Evolutionary conservation across 2,888 invertebrate genomes (phyloP).

Genomic region (Timema cristinae): DNA sequence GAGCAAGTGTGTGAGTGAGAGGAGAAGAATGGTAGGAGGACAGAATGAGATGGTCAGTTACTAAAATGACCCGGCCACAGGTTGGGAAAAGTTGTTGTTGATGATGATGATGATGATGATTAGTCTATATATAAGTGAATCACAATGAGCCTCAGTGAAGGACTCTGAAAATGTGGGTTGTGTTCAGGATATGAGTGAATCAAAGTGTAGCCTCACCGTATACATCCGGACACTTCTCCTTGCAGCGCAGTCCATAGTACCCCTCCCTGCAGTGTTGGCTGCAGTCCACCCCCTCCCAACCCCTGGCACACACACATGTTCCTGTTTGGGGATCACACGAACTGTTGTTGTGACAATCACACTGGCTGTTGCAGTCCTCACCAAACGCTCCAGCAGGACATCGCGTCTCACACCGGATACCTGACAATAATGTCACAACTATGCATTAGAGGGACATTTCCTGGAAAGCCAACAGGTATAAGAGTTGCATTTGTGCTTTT

Average conservation of each 20-base stretch:
- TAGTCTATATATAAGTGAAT: too few species aligned
- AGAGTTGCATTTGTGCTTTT: constrained; percentile 21
- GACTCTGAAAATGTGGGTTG: too few species aligned
- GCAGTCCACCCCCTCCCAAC: constrained; percentile 75
- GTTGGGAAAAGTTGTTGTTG: too few species aligned
- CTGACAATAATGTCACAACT: constrained; percentile 45
- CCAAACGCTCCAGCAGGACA: constrained; percentile 81
- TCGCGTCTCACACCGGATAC: constrained; percentile 75
- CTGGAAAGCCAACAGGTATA: background rate
- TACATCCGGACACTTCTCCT: constrained; percentile 65
- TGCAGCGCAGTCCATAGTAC: constrained; percentile 76
- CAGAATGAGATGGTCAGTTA: too few species aligned
- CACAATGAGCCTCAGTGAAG: too few species aligned
- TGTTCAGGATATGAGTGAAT: too few species aligned
- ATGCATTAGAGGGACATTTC: constrained; percentile 2
- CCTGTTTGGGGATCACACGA: constrained; percentile 77
- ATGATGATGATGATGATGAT: too few species aligned
- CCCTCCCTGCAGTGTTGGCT: constrained; percentile 69
- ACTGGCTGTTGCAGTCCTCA: constrained; percentile 69
- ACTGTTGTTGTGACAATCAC: constrained; percentile 79
- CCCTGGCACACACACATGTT: constrained; percentile 76
- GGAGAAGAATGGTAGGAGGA: too few species aligned
- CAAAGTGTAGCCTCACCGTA: constrained; percentile 44
- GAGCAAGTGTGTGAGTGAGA: too few species aligned
- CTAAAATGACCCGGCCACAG: too few species aligned